phyloP scores from a whole-genome alignment of 2,113 vertebrate species.

The Ornithorhynchus anatinus region DNA sequence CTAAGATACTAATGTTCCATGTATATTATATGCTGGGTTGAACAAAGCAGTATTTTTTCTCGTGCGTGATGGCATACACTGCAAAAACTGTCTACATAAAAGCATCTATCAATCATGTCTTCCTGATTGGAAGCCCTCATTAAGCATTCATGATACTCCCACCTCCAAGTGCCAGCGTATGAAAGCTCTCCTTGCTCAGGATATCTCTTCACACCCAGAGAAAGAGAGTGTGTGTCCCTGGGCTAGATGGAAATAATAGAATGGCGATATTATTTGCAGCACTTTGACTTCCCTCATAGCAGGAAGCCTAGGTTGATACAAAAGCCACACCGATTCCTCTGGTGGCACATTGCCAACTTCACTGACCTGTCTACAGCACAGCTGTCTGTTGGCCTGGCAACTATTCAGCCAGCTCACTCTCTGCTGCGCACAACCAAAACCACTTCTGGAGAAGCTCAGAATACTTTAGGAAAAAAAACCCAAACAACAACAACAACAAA shows the following conservation, averaged over 20 bases:
- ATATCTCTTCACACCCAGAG: neutral
- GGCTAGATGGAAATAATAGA: conserved; percentile 2
- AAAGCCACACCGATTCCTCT: conserved; percentile 16
- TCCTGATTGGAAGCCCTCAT: too few relatives aligned
- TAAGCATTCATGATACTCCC: neutral
- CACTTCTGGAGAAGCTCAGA: too few relatives aligned
- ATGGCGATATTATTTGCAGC: neutral
- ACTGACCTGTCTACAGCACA: neutral
- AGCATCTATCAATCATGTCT: too few relatives aligned
- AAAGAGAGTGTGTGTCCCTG: neutral
- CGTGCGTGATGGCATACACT: too few relatives aligned
- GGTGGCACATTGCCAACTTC: neutral
- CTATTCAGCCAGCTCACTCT: neutral
- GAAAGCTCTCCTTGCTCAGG: neutral
- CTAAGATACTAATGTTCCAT: neutral
- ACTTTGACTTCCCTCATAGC: conserved; percentile 49
- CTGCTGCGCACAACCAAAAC: neutral
- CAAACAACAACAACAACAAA: too few relatives aligned
- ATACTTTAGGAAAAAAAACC: too few relatives aligned
- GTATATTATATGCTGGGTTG: neutral
- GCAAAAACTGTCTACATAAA: too few relatives aligned
- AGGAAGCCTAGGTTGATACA: conserved; percentile 42
- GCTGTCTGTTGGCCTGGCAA: neutral
- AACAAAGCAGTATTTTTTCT: neutral
- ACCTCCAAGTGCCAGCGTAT: neutral